Conservation (phyloP, 2,113 vertebrate genomes). For the Leucoraja erinaceus region DNA sequence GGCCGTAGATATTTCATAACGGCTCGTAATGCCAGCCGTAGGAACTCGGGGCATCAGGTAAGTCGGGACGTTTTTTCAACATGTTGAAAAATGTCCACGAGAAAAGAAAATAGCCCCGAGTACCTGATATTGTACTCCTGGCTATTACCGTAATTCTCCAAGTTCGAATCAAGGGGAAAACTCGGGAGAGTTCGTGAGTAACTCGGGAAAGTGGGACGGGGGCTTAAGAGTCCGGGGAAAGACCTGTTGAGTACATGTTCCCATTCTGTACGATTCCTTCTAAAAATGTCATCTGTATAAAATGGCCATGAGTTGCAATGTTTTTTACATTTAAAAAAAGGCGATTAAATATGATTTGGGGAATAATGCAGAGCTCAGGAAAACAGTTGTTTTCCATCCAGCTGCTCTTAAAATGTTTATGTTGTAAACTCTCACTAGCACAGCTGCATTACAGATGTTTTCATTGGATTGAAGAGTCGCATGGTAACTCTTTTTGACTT, state of each 20-base stretch:
- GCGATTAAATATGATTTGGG: neutral
- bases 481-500: neutral
- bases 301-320: neutral
- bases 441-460: constrained; percentile 3
- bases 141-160: too few relatives aligned
- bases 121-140: too few relatives aligned
- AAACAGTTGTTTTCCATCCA: neutral
- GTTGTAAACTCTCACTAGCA: neutral
- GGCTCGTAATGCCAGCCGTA: too few relatives aligned
- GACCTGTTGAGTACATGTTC: neutral
- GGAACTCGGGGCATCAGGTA: too few relatives aligned
- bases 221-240: too few relatives aligned
- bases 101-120: too few relatives aligned
- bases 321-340: neutral
- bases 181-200: too few relatives aligned
- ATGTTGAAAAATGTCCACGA: too few relatives aligned
- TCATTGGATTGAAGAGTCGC: neutral
- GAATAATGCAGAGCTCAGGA: neutral
- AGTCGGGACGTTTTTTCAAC: too few relatives aligned
- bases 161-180: too few relatives aligned
- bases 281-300: neutral
- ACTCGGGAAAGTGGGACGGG: too few relatives aligned
- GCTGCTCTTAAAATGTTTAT: neutral
- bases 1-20: too few relatives aligned
- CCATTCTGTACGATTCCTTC: neutral